These are phyloP conservation scores for Zaprionus taronus DNA, from an alignment of 1,140 invertebrate species.

Conservation along the genomic window DNA sequence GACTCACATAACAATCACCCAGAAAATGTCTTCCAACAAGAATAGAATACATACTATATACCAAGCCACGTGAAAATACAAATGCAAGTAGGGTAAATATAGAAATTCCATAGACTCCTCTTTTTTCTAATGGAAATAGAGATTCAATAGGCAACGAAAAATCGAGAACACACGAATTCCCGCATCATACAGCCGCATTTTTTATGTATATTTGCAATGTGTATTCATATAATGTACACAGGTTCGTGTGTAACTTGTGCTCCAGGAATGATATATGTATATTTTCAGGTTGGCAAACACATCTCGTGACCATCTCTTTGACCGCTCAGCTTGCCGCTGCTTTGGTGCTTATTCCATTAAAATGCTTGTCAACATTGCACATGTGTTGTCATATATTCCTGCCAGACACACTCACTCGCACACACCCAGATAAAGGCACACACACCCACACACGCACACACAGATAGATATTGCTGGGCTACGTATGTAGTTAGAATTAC, in stretches of 20 bases:
- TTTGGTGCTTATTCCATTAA: slow-evolving; percentile 77
- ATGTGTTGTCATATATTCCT: slow-evolving; percentile 77
- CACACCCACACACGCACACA: not conserved
- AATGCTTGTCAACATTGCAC: slow-evolving; percentile 78
- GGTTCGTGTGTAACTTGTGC: not conserved
- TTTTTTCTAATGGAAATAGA: slow-evolving; percentile 4
- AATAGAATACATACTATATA: slow-evolving; percentile 4
- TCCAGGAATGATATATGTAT: slow-evolving; percentile 42
- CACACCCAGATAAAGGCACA: slow-evolving; percentile 23
- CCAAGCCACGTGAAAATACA: slow-evolving; percentile 59
- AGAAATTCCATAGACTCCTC: not conserved
- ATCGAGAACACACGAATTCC: not conserved
- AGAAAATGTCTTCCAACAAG: slow-evolving; percentile 15
- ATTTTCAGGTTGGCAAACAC: slow-evolving; percentile 34
- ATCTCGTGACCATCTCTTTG: slow-evolving; percentile 31
- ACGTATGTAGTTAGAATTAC: slow-evolving; percentile 70
- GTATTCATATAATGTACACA: not conserved
- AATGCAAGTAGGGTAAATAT: slow-evolving; percentile 48
- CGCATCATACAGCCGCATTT: not conserved
- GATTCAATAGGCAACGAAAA: not conserved
- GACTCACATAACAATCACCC: slow-evolving; percentile 66
- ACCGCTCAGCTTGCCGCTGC: slow-evolving; percentile 39
- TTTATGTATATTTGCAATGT: slow-evolving; percentile 2
- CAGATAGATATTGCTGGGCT: slow-evolving; percentile 34
- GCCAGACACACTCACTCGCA: slow-evolving; percentile 16